phyloP scores from a whole-genome alignment of 2,888 invertebrate genomes.

The Coenonympha arcania region DNA sequence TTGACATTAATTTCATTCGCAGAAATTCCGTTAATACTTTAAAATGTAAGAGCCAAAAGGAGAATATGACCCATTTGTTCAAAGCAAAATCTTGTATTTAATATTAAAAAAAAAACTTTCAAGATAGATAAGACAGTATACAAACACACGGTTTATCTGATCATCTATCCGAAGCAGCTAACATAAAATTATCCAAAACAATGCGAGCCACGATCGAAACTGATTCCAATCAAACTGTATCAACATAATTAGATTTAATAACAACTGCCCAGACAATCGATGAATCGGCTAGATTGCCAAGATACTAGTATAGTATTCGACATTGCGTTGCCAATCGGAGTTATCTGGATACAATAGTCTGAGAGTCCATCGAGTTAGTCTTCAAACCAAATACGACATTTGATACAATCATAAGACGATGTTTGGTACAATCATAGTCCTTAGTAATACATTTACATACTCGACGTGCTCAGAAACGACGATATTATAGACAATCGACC shows the following conservation, averaged over 20 bases:
- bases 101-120: background rate
- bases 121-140: background rate
- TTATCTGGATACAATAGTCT: conserved; percentile 22
- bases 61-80: background rate
- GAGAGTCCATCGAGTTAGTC: background rate
- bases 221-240: conserved; percentile 17
- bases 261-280: conserved; percentile 15
- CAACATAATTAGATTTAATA: conserved; percentile 24
- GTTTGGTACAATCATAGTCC: no score
- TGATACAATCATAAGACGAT: no score
- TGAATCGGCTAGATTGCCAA: conserved; percentile 20
- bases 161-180: background rate
- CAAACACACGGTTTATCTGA: conserved; percentile 1
- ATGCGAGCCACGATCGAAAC: conserved; percentile 16
- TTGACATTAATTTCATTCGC: no score
- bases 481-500: no score
- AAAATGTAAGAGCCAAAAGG: no score
- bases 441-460: no score
- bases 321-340: conserved; percentile 21
- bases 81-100: background rate
- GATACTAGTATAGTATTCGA: conserved; percentile 18
- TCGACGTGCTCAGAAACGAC: no score
- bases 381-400: no score
- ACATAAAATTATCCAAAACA: conserved; percentile 8
- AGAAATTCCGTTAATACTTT: no score